Percentiles rank a stretch among this genome's conserved stretches.
These are phyloP conservation scores for Scomber scombrus DNA, from an alignment of 2,113 vertebrate genomes.

Conservation along the genomic window DNA sequence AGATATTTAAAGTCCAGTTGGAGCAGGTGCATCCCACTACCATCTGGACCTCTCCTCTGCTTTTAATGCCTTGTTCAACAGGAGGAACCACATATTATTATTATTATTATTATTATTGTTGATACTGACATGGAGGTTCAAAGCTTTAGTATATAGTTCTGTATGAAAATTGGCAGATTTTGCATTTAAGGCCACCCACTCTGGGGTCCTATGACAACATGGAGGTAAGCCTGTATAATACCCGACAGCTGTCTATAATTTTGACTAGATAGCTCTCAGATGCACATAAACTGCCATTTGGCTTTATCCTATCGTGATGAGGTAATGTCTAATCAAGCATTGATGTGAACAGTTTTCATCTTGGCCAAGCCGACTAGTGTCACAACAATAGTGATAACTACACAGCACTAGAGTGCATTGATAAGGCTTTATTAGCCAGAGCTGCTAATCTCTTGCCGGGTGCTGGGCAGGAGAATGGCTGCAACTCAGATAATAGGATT, in stretches of 20 bases:
- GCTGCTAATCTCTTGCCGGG: conserved; percentile 51
- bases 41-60: conserved; percentile 11
- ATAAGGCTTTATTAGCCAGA: conserved; percentile 56
- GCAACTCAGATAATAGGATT: conserved; percentile 82
- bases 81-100: not conserved
- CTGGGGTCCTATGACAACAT: conserved; percentile 56
- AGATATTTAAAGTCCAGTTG: conserved; percentile 17
- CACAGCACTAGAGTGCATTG: conserved; percentile 40
- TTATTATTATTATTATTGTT: not conserved
- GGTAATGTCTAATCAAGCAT: conserved; percentile 62
- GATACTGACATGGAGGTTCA: not conserved
- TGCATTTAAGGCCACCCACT: conserved; percentile 41
- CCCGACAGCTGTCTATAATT: conserved; percentile 74
- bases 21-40: conserved; percentile 73
- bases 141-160: not conserved
- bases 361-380: conserved; percentile 33
- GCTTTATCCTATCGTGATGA: conserved; percentile 65
- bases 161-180: conserved; percentile 16
- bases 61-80: not conserved
- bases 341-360: conserved; percentile 46
- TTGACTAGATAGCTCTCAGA: conserved; percentile 32
- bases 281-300: conserved; percentile 51
- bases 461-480: conserved; percentile 54
- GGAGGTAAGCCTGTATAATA: conserved; percentile 67
- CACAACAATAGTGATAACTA: conserved; percentile 50